These are phyloP conservation scores for Platorchestia sp. DNA, from an alignment of 1,140 invertebrate genomes.

Conservation along the genomic window DNA sequence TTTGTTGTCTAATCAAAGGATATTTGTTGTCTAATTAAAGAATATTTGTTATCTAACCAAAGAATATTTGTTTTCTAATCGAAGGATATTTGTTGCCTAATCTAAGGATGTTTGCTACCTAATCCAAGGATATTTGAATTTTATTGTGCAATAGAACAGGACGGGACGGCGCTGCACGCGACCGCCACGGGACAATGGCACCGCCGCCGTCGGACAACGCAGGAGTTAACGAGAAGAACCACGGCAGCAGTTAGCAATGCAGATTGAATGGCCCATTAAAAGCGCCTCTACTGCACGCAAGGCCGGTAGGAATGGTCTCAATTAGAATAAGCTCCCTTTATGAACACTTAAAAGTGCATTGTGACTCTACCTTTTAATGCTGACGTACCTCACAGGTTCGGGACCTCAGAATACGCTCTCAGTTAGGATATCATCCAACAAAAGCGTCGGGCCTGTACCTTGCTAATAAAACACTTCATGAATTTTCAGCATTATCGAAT, in stretches of 20 bases:
- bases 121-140: neutral
- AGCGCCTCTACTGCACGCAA: neutral
- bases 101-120: neutral
- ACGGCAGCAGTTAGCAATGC: neutral
- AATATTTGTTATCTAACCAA: too few species aligned
- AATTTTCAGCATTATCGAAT: too few species aligned
- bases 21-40: too few species aligned
- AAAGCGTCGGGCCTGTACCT: too few species aligned
- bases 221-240: conserved; percentile 6
- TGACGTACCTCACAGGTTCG: neutral
- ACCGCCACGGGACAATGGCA: neutral
- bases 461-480: too few species aligned
- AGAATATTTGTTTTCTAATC: too few species aligned
- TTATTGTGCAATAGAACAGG: neutral
- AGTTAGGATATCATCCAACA: too few species aligned
- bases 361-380: neutral
- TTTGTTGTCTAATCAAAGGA: too few species aligned
- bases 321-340: conserved; percentile 9
- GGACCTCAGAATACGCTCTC: neutral
- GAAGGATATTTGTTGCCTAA: too few species aligned
- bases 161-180: too few species aligned
- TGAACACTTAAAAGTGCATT: neutral
- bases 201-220: neutral
- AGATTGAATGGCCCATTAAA: conserved; percentile 8
- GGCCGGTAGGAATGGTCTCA: neutral